Evolutionary conservation across 2,888 invertebrate species (phyloP).

Genomic region (Caenorhabditis sp.): DNA sequence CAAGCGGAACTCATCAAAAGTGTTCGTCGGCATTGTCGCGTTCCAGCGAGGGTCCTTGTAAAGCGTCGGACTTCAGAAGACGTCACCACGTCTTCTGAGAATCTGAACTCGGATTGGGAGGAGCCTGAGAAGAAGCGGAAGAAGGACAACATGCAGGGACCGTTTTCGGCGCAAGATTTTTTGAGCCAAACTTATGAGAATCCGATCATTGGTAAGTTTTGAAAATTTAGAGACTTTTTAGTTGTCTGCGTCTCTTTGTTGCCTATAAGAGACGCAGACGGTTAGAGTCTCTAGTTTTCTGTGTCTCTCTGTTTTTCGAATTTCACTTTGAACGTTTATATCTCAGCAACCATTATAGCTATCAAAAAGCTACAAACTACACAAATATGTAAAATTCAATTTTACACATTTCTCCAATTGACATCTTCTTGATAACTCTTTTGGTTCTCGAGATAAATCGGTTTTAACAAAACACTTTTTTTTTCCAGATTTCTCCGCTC

Average conservation of each 20-base stretch:
- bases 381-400: too few species aligned
- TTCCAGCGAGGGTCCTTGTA: background rate
- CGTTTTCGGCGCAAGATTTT: background rate
- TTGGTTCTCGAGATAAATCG: too few species aligned
- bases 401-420: too few species aligned
- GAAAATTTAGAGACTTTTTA: background rate
- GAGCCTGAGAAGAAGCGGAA: background rate
- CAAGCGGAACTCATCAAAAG: background rate
- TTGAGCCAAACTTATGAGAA: background rate
- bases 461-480: background rate
- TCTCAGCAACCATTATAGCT: too few species aligned
- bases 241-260: too few species aligned
- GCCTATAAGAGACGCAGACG: too few species aligned
- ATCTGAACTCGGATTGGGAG: background rate
- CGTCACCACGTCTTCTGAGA: too few species aligned
- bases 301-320: too few species aligned
- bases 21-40: background rate
- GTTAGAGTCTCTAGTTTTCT: too few species aligned
- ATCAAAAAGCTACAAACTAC: too few species aligned
- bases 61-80: background rate
- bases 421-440: too few species aligned
- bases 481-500: conserved; percentile 3
- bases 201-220: background rate
- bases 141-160: conserved; percentile 1
- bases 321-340: too few species aligned